These are phyloP conservation scores for Leptobrachium ailaonicum DNA, from an alignment of 2,113 vertebrate species.

Conservation along the genomic window DNA sequence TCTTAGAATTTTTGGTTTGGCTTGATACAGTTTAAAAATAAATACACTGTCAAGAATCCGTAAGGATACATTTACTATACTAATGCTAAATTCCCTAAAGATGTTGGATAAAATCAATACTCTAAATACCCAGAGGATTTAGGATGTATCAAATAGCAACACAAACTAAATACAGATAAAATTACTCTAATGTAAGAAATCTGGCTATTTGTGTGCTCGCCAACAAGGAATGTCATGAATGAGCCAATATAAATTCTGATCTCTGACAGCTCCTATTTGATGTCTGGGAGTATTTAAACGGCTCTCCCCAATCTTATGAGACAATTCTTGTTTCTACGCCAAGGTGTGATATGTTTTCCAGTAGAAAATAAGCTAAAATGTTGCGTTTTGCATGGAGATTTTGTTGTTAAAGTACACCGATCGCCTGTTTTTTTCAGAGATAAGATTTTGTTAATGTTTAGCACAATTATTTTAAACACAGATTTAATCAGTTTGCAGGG, in stretches of 20 bases:
- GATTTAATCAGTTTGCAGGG: too few species aligned
- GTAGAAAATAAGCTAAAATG: background rate
- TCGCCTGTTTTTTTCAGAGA: too few species aligned
- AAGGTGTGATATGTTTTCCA: slow-evolving; percentile 34
- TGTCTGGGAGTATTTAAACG: slow-evolving; percentile 75
- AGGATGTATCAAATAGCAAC: slow-evolving; percentile 64
- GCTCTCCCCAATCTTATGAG: slow-evolving; percentile 65
- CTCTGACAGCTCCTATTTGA: slow-evolving; percentile 69
- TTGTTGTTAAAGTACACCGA: too few species aligned
- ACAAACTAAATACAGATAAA: slow-evolving; percentile 68
- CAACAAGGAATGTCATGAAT: slow-evolving; percentile 68
- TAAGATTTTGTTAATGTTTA: too few species aligned
- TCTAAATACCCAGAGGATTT: slow-evolving; percentile 73
- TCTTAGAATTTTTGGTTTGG: slow-evolving; percentile 72
- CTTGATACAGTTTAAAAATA: slow-evolving; percentile 69
- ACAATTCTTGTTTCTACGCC: slow-evolving; percentile 66
- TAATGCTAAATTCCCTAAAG: slow-evolving; percentile 62
- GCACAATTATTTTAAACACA: too few species aligned
- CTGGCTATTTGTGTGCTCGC: slow-evolving; percentile 63
- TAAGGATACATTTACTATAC: slow-evolving; percentile 63
- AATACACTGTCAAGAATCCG: slow-evolving; percentile 69
- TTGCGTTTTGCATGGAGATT: background rate
- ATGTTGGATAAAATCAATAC: slow-evolving; percentile 69
- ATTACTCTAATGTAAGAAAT: slow-evolving; percentile 73
- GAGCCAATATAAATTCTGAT: slow-evolving; percentile 75